phyloP scores from a whole-genome alignment of 2,888 invertebrate genomes.

The Apoderus coryli region DNA sequence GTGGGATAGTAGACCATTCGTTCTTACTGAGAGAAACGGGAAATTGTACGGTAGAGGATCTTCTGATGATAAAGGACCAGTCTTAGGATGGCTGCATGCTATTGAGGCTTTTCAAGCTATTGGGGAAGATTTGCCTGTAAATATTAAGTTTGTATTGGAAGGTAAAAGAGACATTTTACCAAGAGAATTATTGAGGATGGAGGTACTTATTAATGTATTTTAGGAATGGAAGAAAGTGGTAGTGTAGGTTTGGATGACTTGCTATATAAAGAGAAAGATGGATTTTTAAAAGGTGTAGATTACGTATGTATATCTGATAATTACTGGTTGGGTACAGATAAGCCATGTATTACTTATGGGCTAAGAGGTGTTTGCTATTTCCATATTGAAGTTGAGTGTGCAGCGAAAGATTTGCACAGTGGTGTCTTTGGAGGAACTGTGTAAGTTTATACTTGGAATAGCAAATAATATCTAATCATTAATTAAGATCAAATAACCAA shows the following conservation, averaged over 20 bases:
- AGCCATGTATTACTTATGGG: slow-evolving; percentile 94
- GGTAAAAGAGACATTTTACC: no score
- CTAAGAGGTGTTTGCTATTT: slow-evolving; percentile 90
- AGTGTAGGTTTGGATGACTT: slow-evolving; percentile 85
- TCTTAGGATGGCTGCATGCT: slow-evolving; percentile 89
- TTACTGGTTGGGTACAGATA: slow-evolving; percentile 91
- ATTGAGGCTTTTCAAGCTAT: slow-evolving; percentile 72
- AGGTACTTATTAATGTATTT: background rate
- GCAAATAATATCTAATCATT: no score
- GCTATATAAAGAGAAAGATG: slow-evolving; percentile 51
- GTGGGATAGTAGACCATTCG: slow-evolving; percentile 92
- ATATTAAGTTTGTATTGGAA: slow-evolving; percentile 82
- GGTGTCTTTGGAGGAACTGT: slow-evolving; percentile 93
- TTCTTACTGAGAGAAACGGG: slow-evolving; percentile 68
- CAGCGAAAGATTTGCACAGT: slow-evolving; percentile 86
- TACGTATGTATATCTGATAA: slow-evolving; percentile 98
- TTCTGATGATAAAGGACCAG: slow-evolving; percentile 84
- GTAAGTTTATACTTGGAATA: no score
- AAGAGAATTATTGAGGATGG: background rate
- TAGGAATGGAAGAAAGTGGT: slow-evolving; percentile 84
- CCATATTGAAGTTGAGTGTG: slow-evolving; percentile 72
- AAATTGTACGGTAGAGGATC: slow-evolving; percentile 81
- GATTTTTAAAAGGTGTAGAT: slow-evolving; percentile 70
- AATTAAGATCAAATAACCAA: no score
- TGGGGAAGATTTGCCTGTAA: slow-evolving; percentile 44